A percentile compares a stretch with the other conserved stretches of the same genome.
These are phyloP conservation scores for Drosophila rubida DNA, from an alignment of 2,888 invertebrate species.

Conservation along the genomic window DNA sequence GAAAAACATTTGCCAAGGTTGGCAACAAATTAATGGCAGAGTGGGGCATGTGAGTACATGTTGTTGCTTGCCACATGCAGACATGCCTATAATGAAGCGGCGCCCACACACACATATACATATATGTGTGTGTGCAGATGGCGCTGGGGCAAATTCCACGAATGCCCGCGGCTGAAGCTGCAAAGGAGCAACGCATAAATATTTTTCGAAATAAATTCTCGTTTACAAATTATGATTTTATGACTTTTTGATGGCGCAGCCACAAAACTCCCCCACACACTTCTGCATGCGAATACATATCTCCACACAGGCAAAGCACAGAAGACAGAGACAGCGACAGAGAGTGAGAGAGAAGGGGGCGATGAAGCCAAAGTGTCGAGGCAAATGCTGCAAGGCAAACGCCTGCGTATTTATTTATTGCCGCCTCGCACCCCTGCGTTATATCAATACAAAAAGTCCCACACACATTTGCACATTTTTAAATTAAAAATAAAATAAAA, in stretches of 20 bases:
- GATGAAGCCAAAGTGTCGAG: slow-evolving; percentile 49
- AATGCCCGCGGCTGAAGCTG: slow-evolving; percentile 43
- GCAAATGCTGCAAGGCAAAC: slow-evolving; percentile 61
- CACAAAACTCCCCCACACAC: slow-evolving; percentile 51
- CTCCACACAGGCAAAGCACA: too few relatives aligned
- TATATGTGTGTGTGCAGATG: slow-evolving; percentile 1
- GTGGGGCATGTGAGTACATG: slow-evolving; percentile 19
- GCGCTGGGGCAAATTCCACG: slow-evolving; percentile 56
- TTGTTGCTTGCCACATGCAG: slow-evolving; percentile 54
- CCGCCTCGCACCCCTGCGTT: slow-evolving; percentile 47
- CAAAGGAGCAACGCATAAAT: slow-evolving; percentile 71
- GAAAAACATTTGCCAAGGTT: slow-evolving; percentile 49
- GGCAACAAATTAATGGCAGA: slow-evolving; percentile 57
- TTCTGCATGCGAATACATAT: slow-evolving; percentile 24
- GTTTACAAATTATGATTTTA: slow-evolving; percentile 83
- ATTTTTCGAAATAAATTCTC: slow-evolving; percentile 81
- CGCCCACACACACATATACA: slow-evolving; percentile 12
- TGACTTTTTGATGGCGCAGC: slow-evolving; percentile 81
- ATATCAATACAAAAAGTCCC: slow-evolving; percentile 38
- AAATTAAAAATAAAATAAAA: slow-evolving; percentile 1
- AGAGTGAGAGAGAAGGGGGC: neutral
- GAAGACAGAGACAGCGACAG: neutral
- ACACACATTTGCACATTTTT: slow-evolving; percentile 23
- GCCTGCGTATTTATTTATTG: slow-evolving; percentile 67
- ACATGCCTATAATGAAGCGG: slow-evolving; percentile 67